Evolutionary conservation across 2,888 invertebrate species (phyloP).

Genomic region (Theodoxus fluviatilis): DNA sequence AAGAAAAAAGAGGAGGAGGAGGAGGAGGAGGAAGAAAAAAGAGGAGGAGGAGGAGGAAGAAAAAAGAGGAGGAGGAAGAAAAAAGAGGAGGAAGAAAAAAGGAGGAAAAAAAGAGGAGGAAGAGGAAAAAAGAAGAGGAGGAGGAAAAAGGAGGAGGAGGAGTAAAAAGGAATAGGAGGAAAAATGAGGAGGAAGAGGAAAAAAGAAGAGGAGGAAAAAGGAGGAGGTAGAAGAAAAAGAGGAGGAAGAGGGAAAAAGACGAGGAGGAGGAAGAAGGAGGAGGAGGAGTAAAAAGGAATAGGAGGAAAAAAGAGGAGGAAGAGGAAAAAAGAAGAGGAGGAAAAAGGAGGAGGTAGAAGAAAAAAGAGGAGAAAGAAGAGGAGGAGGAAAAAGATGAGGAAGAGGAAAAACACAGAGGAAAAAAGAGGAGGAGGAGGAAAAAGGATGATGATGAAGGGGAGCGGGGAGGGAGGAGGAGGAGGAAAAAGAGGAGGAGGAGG

Average conservation of each 20-base stretch:
- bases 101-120: not conserved
- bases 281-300: not conserved
- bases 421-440: not conserved
- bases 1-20: not conserved
- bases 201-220: not conserved
- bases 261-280: not conserved
- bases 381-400: not conserved
- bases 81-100: not conserved
- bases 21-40: not conserved
- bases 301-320: not conserved
- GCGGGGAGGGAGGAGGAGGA: not conserved
- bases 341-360: not conserved
- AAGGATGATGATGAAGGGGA: not conserved
- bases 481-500: too few relatives aligned
- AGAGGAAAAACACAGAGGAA: not conserved
- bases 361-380: not conserved
- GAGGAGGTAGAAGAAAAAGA: not conserved
- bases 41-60: not conserved
- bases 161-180: not conserved
- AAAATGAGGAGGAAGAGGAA: not conserved
- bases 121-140: not conserved
- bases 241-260: not conserved
- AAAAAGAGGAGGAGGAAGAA: not conserved
- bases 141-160: not conserved
- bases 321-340: not conserved